These are phyloP conservation scores for Cheilosia grossa DNA, from an alignment of 2,888 invertebrate species.

Conservation along the genomic window DNA sequence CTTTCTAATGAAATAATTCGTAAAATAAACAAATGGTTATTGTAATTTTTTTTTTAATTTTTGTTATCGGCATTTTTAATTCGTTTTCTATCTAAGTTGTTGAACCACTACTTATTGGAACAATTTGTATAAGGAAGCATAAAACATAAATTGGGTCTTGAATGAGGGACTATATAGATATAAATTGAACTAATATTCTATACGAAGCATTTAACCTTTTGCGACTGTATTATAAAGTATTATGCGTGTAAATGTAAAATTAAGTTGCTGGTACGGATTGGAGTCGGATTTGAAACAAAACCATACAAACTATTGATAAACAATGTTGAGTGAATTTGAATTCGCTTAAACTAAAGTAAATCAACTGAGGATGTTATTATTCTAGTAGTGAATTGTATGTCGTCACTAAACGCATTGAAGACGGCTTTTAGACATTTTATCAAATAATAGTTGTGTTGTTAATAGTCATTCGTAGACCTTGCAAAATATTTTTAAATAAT, in stretches of 20 bases:
- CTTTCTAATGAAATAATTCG: conserved; percentile 5
- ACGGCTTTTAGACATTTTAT: no score
- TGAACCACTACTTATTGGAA: conserved; percentile 33
- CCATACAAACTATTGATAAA: conserved; percentile 2
- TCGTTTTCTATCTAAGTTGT: conserved; percentile 50
- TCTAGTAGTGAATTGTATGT: background rate
- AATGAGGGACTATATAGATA: no score
- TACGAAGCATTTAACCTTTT: conserved; percentile 7
- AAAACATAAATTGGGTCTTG: background rate
- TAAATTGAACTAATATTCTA: no score
- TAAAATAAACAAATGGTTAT: background rate
- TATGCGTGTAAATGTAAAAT: conserved; percentile 15
- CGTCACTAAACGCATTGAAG: background rate
- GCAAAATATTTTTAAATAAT: no score
- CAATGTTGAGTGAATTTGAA: background rate
- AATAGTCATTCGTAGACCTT: no score
- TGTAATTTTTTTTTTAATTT: background rate
- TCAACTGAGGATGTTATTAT: background rate
- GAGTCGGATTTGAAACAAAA: conserved; percentile 25
- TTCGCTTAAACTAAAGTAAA: background rate
- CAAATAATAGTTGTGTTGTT: no score
- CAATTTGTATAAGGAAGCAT: conserved; percentile 24
- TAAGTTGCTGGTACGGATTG: conserved; percentile 55
- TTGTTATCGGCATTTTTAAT: conserved; percentile 38
- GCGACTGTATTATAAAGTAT: background rate